Evolutionary conservation across 2,113 vertebrate species (phyloP).

Genomic region (Theropithecus gelada): DNA sequence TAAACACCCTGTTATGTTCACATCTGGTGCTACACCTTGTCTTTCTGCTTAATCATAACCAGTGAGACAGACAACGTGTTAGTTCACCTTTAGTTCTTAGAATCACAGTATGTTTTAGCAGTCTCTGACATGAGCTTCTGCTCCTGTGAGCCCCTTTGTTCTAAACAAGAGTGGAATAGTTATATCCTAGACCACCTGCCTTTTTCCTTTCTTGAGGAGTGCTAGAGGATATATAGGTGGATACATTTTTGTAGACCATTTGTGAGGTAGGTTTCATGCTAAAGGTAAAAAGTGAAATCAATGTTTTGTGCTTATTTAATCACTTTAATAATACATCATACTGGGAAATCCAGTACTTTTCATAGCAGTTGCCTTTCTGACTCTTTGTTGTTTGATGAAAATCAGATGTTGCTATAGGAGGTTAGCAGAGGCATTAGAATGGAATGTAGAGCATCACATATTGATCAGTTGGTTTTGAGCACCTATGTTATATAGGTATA

Average conservation of each 20-base stretch:
- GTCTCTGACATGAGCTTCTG: background rate
- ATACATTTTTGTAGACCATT: background rate
- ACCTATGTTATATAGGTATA: background rate
- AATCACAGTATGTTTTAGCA: background rate
- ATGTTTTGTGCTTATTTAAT: background rate
- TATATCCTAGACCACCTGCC: background rate
- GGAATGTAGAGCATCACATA: background rate
- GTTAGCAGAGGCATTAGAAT: background rate
- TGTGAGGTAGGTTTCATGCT: background rate
- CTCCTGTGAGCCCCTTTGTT: background rate
- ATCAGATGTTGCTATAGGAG: background rate
- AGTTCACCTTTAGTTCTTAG: background rate
- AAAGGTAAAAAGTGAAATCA: background rate
- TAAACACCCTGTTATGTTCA: background rate
- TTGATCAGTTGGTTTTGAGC: background rate
- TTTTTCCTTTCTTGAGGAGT: background rate
- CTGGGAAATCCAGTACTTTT: background rate
- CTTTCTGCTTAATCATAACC: background rate
- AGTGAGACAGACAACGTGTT: background rate
- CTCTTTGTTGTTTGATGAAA: background rate
- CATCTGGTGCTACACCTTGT: rapidly evolving
- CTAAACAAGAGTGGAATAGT: background rate
- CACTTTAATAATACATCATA: background rate
- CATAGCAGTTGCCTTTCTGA: rapidly evolving
- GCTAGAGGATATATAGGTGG: background rate